phyloP scores from a whole-genome alignment of 2,888 invertebrate genomes.

The Plebejus argus region DNA sequence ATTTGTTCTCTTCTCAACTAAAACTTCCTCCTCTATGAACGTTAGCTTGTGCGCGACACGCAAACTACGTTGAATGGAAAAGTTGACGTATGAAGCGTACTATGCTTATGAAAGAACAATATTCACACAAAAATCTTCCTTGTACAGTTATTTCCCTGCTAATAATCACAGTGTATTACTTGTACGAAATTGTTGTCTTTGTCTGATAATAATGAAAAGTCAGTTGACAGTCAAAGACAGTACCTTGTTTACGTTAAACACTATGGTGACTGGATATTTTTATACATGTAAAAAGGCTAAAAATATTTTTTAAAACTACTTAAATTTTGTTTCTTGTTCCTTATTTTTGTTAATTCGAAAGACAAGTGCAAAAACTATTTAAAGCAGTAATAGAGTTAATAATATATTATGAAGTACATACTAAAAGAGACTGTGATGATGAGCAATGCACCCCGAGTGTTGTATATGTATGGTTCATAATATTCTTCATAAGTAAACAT shows the following conservation, averaged over 20 bases:
- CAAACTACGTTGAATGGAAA: background rate
- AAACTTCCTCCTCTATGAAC: background rate
- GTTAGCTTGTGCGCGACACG: background rate
- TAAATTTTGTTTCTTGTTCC: background rate
- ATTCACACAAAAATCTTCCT: background rate
- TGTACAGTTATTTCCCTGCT: background rate
- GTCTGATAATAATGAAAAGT: background rate
- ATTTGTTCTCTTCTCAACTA: slow-evolving; percentile 79
- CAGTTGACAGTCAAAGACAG: too few relatives aligned
- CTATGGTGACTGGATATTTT: background rate
- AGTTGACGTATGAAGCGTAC: background rate
- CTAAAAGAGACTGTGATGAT: slow-evolving; percentile 3
- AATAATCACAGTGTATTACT: background rate
- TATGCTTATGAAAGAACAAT: background rate
- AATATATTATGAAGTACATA: background rate
- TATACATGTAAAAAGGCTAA: background rate
- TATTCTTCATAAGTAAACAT: background rate
- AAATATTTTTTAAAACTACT: background rate
- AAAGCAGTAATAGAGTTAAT: background rate
- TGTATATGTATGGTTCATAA: background rate
- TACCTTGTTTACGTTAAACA: background rate
- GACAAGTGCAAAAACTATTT: background rate
- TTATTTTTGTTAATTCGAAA: slow-evolving; percentile 17
- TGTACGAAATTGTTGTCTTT: background rate
- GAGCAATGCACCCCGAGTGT: background rate